These are phyloP conservation scores for Drosophila anomelani DNA, from an alignment of 2,888 invertebrate species.

Conservation along the genomic window DNA sequence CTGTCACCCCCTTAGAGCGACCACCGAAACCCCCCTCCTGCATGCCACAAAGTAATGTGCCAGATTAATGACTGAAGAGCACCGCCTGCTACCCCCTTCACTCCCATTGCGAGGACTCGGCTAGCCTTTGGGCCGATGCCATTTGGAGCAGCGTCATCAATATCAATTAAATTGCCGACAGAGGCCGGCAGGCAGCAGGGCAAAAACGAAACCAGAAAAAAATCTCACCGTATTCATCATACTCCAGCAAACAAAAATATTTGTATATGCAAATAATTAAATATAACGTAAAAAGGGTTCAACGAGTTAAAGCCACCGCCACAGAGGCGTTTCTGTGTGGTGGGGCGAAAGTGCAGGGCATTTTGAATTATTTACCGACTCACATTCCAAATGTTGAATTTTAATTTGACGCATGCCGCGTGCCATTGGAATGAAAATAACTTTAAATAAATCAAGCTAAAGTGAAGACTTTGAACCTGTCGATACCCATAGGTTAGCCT, in stretches of 20 bases:
- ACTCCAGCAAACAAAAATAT: constrained; percentile 32
- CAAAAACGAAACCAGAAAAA: constrained; percentile 35
- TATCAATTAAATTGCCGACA: constrained; percentile 69
- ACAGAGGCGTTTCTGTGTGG: not conserved
- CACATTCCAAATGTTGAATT: constrained; percentile 39
- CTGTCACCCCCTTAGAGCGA: constrained; percentile 4
- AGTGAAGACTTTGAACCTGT: not conserved
- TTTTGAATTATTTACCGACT: constrained; percentile 37
- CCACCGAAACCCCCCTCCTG: not conserved
- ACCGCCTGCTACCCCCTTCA: constrained; percentile 17
- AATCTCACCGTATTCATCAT: constrained; percentile 34
- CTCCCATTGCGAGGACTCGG: constrained; percentile 3
- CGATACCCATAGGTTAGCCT: constrained; percentile 3
- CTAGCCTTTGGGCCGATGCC: constrained; percentile 25
- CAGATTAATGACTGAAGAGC: constrained; percentile 47
- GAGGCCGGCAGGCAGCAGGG: constrained; percentile 25
- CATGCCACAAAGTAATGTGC: constrained; percentile 42
- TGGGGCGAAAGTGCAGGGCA: constrained; percentile 1
- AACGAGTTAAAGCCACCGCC: constrained; percentile 16
- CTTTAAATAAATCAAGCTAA: constrained; percentile 21
- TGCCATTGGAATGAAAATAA: constrained; percentile 33
- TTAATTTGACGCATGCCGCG: constrained; percentile 43
- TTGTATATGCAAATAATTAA: constrained; percentile 47
- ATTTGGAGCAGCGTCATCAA: constrained; percentile 58
- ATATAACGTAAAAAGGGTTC: constrained; percentile 37